A percentile compares a stretch with the other conserved stretches of the same genome.
phyloP scores from a whole-genome alignment of 2,888 invertebrate genomes.

The Brenthis daphne region DNA sequence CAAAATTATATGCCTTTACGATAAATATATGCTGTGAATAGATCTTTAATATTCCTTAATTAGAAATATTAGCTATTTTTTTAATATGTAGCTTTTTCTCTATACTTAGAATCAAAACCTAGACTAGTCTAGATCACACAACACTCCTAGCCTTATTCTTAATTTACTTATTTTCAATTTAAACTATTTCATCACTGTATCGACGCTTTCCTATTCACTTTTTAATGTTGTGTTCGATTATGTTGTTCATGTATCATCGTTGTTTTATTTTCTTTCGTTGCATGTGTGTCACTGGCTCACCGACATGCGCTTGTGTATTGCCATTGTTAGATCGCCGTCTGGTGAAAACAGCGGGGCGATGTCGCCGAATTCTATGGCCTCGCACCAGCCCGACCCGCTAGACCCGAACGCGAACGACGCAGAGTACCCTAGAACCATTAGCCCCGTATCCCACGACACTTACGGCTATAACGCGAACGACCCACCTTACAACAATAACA shows the following conservation, averaged over 20 bases:
- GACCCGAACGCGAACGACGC: slow-evolving; percentile 58
- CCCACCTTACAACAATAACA: slow-evolving; percentile 74
- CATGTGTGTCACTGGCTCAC: slow-evolving; percentile 81
- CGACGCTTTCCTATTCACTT: slow-evolving; percentile 64
- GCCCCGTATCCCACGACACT: slow-evolving; percentile 83
- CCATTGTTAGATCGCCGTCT: slow-evolving; percentile 75
- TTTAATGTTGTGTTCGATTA: slow-evolving; percentile 52
- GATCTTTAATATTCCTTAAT: slow-evolving; percentile 20
- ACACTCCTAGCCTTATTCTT: slow-evolving; percentile 40
- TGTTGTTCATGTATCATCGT: slow-evolving; percentile 61
- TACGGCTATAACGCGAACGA: slow-evolving; percentile 76
- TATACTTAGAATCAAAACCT: slow-evolving; percentile 28
- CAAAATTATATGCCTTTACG: not conserved
- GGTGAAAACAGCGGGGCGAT: slow-evolving; percentile 72
- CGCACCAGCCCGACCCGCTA: slow-evolving; percentile 58
- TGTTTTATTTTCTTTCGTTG: slow-evolving; percentile 71
- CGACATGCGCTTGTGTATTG: slow-evolving; percentile 77
- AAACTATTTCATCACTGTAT: slow-evolving; percentile 44
- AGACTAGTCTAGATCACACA: slow-evolving; percentile 34
- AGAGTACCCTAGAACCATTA: slow-evolving; percentile 68
- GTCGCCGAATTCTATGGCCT: slow-evolving; percentile 70
- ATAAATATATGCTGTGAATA: slow-evolving; percentile 40
- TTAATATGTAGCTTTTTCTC: slow-evolving; percentile 22
- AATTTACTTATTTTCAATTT: slow-evolving; percentile 50
- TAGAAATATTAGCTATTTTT: slow-evolving; percentile 31